phyloP scores from a whole-genome alignment of 2,797 vertebrate genomes.

The Threskiornis aethiopicus region DNA sequence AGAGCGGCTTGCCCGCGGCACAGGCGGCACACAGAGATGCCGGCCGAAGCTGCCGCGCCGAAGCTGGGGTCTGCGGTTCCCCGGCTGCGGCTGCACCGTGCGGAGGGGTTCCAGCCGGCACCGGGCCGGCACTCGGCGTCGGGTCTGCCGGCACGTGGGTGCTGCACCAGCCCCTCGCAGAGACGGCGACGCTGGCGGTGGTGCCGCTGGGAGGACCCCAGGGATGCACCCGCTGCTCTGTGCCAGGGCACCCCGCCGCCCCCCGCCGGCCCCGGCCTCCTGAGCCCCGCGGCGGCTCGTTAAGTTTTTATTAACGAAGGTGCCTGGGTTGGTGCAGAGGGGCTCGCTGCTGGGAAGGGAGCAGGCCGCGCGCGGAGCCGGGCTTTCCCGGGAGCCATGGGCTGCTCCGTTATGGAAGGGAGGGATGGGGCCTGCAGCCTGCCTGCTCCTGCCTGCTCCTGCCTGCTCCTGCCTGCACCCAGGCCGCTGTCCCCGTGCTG shows the following conservation, averaged over 20 bases:
- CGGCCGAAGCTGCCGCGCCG: background rate
- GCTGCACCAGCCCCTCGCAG: background rate
- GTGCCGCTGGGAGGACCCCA: background rate
- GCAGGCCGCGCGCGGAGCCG: accelerated
- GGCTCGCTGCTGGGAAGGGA: background rate
- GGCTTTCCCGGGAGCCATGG: background rate
- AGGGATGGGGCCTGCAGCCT: background rate
- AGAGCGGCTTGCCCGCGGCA: background rate
- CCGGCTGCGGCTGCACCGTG: background rate
- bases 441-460: background rate
- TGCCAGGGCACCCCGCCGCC: background rate
- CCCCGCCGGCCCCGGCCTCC: background rate
- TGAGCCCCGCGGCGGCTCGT: background rate
- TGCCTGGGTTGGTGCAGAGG: accelerated
- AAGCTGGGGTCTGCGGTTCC: background rate
- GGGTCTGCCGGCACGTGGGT: background rate
- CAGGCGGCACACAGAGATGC: background rate
- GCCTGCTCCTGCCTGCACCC: background rate
- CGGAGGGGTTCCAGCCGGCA: background rate
- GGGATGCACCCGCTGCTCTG: background rate
- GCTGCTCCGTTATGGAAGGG: background rate
- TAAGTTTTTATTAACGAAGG: background rate
- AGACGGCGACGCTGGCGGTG: background rate
- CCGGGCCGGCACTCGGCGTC: background rate
- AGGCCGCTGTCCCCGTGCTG: background rate